Base-by-base conservation (phyloP, 2,797 vertebrate genomes). In the Delichon dasypus region DNA sequence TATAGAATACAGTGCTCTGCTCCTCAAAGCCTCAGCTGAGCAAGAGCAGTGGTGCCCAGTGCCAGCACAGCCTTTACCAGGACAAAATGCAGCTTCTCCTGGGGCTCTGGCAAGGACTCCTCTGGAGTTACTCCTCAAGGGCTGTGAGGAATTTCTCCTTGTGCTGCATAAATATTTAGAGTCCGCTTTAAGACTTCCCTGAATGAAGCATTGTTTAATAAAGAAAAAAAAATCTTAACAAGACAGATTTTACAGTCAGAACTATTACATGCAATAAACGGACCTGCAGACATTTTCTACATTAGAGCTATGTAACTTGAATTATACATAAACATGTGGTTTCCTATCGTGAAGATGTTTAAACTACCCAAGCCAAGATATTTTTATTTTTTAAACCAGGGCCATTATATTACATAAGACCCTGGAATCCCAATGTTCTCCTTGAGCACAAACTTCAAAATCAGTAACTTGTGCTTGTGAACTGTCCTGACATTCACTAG, bases 311-410 rank as follows among this genome's bases (percentile, higher is more conserved):
- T 80, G 23, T 53, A 88, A 60, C 42, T 36, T 47, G 34, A 81
- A 82, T 94, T 85, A 95, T 82, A 93, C 65, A 90, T 81, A 94
- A 93, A 82, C 76, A 53, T 4, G 27, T 72, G 51, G 34, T n/a
- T 89, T 95, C 91, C 92, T 67, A 74, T 3, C 32, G 22, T 64
- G 55, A 94, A 93, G 78, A 74, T 94, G 89, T 97, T 96, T 95
- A 91, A 96, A 86, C 48, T 76, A 82, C 64, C 61, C 1, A 11
- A 86, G 92, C 89, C 91, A 96, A 92, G 85, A 3, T 60, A 5
- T 77, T 72, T 85, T 53, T 85, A 16, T 48, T 86, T 93, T 80
- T 74, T 29, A 77, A 90, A 85, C 18, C 38, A 66, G 72, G 19
- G 78, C 61, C 22, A 13, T 80, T 68, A 27, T 27, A 51, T 65